Conservation (phyloP, 2,888 invertebrate species). For the Syrphus vitripennis region DNA sequence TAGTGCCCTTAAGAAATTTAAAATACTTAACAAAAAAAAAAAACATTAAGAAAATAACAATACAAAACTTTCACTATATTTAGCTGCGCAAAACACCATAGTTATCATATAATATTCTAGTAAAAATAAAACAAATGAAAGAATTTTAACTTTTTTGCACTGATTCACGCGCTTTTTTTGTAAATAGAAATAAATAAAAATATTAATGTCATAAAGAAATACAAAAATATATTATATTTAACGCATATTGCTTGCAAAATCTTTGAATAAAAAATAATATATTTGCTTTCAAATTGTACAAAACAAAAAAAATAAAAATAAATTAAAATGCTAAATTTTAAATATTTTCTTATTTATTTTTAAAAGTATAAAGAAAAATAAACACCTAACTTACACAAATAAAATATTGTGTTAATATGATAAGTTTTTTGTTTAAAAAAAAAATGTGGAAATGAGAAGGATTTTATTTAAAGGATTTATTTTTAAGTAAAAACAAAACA, state of each 20-base stretch:
- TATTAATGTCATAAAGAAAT: slow-evolving; percentile 22
- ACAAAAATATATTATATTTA: slow-evolving; percentile 37
- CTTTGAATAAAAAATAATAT: neutral
- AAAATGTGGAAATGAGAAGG: neutral
- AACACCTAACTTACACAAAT: neutral
- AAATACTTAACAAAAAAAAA: neutral
- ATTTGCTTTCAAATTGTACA: slow-evolving; percentile 57
- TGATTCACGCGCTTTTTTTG: slow-evolving; percentile 67
- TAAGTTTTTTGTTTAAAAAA: slow-evolving; percentile 6
- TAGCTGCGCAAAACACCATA: slow-evolving; percentile 59
- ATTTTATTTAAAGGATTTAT: slow-evolving; percentile 55
- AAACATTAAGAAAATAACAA: neutral
- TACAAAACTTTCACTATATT: slow-evolving; percentile 48
- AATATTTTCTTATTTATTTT: slow-evolving; percentile 68
- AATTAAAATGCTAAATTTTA: slow-evolving; percentile 47
- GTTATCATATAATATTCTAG: neutral
- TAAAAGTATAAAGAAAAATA: neutral
- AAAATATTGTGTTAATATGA: slow-evolving; percentile 11
- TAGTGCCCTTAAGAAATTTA: slow-evolving; percentile 66
- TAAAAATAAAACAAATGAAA: neutral
- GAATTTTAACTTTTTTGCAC: slow-evolving; percentile 51
- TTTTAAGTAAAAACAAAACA: slow-evolving; percentile 49
- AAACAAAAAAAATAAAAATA: slow-evolving; percentile 2
- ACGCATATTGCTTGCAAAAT: slow-evolving; percentile 59
- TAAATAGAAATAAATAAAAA: slow-evolving; percentile 44